Conservation (phyloP, 2,113 vertebrate species). For the Paralichthys olivaceus region DNA sequence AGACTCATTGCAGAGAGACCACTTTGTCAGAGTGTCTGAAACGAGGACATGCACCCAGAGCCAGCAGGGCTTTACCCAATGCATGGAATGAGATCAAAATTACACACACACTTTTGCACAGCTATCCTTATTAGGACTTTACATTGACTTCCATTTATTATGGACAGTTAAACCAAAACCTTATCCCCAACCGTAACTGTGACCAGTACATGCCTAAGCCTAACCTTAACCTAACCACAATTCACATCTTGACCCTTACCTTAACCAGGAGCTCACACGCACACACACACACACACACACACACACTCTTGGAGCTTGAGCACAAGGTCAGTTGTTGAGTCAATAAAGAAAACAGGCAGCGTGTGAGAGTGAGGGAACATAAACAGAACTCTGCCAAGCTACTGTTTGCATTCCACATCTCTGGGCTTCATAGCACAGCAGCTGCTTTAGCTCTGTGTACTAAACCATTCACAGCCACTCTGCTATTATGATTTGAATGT, state of each 20-base stretch:
- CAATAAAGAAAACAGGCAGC: conserved; percentile 68
- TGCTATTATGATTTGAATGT: conserved; percentile 18
- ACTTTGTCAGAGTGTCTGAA: conserved; percentile 53
- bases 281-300: conserved; percentile 11
- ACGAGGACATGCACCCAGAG: conserved; percentile 62
- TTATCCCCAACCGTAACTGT: no score
- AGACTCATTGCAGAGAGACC: conserved; percentile 60
- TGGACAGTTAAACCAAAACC: no score
- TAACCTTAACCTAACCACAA: not conserved
- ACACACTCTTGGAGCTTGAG: conserved; percentile 23
- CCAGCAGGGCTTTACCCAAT: conserved; percentile 60
- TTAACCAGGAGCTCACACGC: not conserved
- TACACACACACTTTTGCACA: not conserved
- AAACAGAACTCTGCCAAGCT: conserved; percentile 70
- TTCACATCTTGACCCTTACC: not conserved
- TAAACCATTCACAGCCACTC: conserved; percentile 31
- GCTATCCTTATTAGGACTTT: no score
- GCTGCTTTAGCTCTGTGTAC: conserved; percentile 20
- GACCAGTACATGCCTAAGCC: no score
- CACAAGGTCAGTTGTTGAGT: conserved; percentile 69
- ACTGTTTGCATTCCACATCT: conserved; percentile 74
- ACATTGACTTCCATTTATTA: no score
- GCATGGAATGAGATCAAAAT: conserved; percentile 63
- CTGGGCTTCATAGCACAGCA: conserved; percentile 45
- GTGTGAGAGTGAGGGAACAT: conserved; percentile 56